These are phyloP conservation scores for Sternarchorhynchus goeldii DNA, from an alignment of 2,797 vertebrate species.

Conservation along the genomic window DNA sequence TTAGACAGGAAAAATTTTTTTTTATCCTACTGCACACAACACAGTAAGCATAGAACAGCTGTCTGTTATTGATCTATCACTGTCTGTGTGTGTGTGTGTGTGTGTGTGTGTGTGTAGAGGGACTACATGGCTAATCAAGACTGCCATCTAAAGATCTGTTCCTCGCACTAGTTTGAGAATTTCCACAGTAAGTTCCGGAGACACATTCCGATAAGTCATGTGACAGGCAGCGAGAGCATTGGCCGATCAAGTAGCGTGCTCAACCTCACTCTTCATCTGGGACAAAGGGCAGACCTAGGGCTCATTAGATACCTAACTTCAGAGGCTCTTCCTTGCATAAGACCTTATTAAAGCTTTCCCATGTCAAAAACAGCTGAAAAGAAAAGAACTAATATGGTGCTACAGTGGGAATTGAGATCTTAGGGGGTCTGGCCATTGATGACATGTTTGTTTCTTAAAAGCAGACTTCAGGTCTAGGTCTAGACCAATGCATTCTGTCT, in stretches of 20 bases:
- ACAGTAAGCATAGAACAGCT: not conserved
- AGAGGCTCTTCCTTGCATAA: slow-evolving; percentile 50
- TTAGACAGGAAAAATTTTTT: slow-evolving; percentile 34
- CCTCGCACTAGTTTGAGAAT: slow-evolving; percentile 16
- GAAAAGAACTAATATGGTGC: slow-evolving; percentile 47
- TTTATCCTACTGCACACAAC: not conserved
- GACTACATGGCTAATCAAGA: not conserved
- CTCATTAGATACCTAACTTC: slow-evolving; percentile 55
- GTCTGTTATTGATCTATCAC: not conserved
- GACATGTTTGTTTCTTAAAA: slow-evolving; percentile 25
- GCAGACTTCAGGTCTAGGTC: not conserved
- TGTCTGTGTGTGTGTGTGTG: too few species aligned
- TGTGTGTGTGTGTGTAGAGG: not conserved
- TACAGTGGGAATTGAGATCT: slow-evolving; percentile 44
- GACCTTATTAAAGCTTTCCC: slow-evolving; percentile 53
- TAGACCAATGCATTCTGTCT: not conserved
- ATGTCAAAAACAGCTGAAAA: slow-evolving; percentile 50
- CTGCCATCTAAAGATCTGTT: not conserved
- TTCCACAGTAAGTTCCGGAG: slow-evolving; percentile 42
- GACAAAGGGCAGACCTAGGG: slow-evolving; percentile 52
- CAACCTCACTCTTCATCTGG: slow-evolving; percentile 52
- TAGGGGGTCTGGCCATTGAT: slow-evolving; percentile 13
- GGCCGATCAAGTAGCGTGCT: slow-evolving; percentile 45
- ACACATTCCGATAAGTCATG: slow-evolving; percentile 41
- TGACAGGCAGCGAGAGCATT: slow-evolving; percentile 44